Percentiles rank a stretch among this genome's conserved stretches.
These are phyloP conservation scores for Strigamia crassipes DNA, from an alignment of 2,888 invertebrate genomes.

Conservation along the genomic window DNA sequence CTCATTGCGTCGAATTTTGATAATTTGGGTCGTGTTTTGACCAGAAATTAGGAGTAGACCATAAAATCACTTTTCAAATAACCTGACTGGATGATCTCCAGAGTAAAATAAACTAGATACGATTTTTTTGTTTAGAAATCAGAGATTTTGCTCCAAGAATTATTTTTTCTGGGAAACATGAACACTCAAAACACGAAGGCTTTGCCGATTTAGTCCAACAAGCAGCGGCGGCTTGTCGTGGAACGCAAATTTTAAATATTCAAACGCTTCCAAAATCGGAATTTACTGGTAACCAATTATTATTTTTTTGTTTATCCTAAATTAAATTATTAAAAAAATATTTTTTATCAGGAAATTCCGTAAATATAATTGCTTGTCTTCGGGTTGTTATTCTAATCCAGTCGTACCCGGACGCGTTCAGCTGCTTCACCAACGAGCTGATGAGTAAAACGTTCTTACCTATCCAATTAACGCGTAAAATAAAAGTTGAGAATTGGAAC, in stretches of 20 bases:
- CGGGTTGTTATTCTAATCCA: not conserved
- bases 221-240: not conserved
- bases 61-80: too few species aligned
- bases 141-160: not conserved
- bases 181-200: not conserved
- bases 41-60: too few species aligned
- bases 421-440: not conserved
- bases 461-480: not conserved
- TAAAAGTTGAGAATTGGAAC: not conserved
- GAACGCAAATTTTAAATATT: not conserved
- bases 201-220: slow-evolving; percentile 1
- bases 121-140: not conserved
- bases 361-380: not conserved
- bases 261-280: not conserved
- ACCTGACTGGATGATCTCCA: too few species aligned
- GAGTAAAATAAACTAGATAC: too few species aligned
- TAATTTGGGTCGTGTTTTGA: too few species aligned
- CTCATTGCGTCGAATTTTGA: too few species aligned
- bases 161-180: not conserved
- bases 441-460: not conserved
- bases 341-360: not conserved
- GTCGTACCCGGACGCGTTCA: not conserved
- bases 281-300: not conserved
- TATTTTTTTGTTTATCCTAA: not conserved
- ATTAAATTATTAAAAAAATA: not conserved